phyloP scores from a whole-genome alignment of 2,797 vertebrate genomes.

The Vireo griseus region DNA sequence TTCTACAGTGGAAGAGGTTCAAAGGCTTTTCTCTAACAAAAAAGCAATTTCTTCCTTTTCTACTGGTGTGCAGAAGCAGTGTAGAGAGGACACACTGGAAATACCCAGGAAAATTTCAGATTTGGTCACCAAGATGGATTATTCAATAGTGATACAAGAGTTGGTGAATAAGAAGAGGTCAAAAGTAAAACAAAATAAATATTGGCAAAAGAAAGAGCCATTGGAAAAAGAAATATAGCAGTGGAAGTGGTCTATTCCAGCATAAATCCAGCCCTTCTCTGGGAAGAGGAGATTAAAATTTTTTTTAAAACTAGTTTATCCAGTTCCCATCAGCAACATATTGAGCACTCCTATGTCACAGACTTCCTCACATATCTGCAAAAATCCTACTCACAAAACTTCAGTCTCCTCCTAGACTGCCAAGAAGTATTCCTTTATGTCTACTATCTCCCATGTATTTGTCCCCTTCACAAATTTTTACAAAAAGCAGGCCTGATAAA shows the following conservation, averaged over 20 bases:
- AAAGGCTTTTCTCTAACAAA: background rate
- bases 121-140: background rate
- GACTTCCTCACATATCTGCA: background rate
- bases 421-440: background rate
- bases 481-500: background rate
- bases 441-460: background rate
- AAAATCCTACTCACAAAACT: background rate
- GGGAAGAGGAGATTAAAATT: background rate
- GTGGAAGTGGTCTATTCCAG: background rate
- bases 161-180: accelerated
- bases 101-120: background rate
- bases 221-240: background rate
- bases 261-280: background rate
- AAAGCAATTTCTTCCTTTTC: background rate
- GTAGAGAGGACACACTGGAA: background rate
- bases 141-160: background rate
- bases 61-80: background rate
- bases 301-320: background rate
- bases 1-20: background rate
- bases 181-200: background rate
- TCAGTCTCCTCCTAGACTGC: background rate
- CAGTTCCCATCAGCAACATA: background rate
- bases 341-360: background rate
- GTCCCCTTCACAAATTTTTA: background rate
- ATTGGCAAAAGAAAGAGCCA: background rate